Evolutionary conservation across 1,140 invertebrate species (phyloP).

Genomic region (Zaprionus capensis): DNA sequence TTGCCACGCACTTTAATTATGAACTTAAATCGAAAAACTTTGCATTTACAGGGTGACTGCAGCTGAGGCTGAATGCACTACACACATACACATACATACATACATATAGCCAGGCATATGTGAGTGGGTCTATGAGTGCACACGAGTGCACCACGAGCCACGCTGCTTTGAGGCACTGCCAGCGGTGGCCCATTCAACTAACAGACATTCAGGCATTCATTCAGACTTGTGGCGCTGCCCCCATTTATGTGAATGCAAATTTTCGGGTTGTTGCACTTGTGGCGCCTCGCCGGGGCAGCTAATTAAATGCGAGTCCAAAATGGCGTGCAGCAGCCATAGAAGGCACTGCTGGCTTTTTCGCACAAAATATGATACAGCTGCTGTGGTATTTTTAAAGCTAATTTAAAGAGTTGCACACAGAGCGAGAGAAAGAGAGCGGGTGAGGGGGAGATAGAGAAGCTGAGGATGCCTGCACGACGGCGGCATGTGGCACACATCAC

Average conservation of each 20-base stretch:
- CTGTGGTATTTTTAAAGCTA: conserved; percentile 64
- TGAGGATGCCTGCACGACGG: not conserved
- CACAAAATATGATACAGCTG: conserved; percentile 48
- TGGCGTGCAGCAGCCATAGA: conserved; percentile 61
- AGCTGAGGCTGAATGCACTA: not conserved
- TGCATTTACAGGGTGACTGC: conserved; percentile 53
- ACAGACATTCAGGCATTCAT: conserved; percentile 67
- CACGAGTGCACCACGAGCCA: conserved; percentile 17
- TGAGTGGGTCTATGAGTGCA: not conserved
- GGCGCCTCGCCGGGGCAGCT: conserved; percentile 61
- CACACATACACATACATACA: not conserved
- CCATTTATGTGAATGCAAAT: conserved; percentile 62
- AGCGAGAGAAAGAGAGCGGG: not conserved
- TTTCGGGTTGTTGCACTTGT: conserved; percentile 76
- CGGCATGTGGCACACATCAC: conserved; percentile 78
- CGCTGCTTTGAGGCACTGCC: conserved; percentile 48
- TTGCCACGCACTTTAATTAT: conserved; percentile 74
- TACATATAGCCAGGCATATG: not conserved
- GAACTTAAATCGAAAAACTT: conserved; percentile 83
- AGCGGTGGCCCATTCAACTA: conserved; percentile 49
- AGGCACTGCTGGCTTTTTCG: conserved; percentile 32
- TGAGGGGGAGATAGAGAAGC: not conserved
- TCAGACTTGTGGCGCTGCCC: not conserved
- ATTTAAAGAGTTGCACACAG: conserved; percentile 60
- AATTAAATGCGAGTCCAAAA: conserved; percentile 72